A percentile compares a stretch with the other conserved stretches of the same genome.
Evolutionary conservation across 1,140 invertebrate species (phyloP).

Genomic region (Caenorhabditis remanei): DNA sequence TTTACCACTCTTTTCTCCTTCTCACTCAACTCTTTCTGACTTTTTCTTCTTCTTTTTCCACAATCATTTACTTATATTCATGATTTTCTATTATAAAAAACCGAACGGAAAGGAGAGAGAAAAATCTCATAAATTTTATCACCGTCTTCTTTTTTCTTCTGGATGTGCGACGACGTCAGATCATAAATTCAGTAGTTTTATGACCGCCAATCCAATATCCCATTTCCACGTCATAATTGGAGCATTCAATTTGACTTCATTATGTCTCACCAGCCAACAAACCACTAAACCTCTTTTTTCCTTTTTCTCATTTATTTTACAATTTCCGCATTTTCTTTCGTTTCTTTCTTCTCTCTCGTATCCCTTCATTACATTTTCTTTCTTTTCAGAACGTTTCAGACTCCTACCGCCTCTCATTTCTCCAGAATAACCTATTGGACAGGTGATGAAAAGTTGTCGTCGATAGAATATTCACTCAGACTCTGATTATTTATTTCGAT

Average conservation of each 20-base stretch:
- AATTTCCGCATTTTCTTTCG: constrained; percentile 19
- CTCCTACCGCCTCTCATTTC: neutral
- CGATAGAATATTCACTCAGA: neutral
- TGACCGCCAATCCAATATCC: constrained; percentile 7
- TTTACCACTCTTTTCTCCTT: constrained; percentile 35
- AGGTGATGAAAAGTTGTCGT: neutral
- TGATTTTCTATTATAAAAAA: neutral
- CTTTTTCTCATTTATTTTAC: constrained; percentile 18
- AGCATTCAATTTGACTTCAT: constrained; percentile 30
- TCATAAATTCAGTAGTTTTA: neutral
- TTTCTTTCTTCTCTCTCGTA: neutral
- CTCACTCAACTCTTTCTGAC: neutral
- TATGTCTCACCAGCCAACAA: neutral
- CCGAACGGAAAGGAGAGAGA: no score
- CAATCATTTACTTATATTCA: constrained; percentile 43
- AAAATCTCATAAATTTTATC: neutral
- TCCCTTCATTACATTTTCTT: neutral
- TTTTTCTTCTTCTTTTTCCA: neutral
- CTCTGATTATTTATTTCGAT: constrained; percentile 20
- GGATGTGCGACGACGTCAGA: neutral
- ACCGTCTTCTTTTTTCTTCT: neutral
- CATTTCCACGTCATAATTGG: constrained; percentile 35
- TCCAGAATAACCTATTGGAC: neutral
- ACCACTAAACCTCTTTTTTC: neutral
- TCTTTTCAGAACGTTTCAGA: constrained; percentile 16